These are phyloP conservation scores for Elgonia sp. DNA, from an alignment of 2,888 invertebrate species.

Conservation along the genomic window DNA sequence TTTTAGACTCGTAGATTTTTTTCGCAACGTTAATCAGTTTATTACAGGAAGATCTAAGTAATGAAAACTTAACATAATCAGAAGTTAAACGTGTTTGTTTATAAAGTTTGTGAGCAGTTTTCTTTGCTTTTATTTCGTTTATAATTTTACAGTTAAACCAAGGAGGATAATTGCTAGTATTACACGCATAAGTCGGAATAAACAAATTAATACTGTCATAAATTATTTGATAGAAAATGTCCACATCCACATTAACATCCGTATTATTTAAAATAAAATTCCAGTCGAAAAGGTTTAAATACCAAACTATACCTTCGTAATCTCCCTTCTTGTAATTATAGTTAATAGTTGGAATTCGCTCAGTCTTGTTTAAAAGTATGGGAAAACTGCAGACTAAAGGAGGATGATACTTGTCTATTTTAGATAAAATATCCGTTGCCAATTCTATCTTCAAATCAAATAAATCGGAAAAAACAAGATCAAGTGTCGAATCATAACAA, in stretches of 20 bases:
- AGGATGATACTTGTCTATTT: slow-evolving; percentile 8
- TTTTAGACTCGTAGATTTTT: not conserved
- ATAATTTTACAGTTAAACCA: slow-evolving; percentile 14
- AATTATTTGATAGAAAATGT: not conserved
- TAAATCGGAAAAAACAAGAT: slow-evolving; percentile 1
- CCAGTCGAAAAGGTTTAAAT: slow-evolving; percentile 8
- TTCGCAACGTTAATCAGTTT: not conserved
- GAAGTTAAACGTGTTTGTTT: not conserved
- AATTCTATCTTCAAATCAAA: not conserved
- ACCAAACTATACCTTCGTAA: not conserved
- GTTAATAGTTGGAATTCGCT: not conserved
- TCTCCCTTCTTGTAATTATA: not conserved
- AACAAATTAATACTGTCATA: slow-evolving; percentile 12
- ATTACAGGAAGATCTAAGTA: not conserved
- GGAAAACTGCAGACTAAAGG: not conserved
- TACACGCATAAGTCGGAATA: not conserved
- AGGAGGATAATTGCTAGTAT: not conserved
- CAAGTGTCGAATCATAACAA: not conserved
- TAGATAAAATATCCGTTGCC: not conserved
- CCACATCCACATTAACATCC: not conserved
- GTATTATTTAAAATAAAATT: not conserved
- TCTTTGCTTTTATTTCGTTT: not conserved
- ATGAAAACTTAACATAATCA: not conserved
- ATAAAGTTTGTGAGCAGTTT: slow-evolving; percentile 8
- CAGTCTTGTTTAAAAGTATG: no score